Percentiles rank a stretch among this genome's conserved stretches.
phyloP scores from a whole-genome alignment of 2,888 invertebrate genomes.

The Orthosia cruda region DNA sequence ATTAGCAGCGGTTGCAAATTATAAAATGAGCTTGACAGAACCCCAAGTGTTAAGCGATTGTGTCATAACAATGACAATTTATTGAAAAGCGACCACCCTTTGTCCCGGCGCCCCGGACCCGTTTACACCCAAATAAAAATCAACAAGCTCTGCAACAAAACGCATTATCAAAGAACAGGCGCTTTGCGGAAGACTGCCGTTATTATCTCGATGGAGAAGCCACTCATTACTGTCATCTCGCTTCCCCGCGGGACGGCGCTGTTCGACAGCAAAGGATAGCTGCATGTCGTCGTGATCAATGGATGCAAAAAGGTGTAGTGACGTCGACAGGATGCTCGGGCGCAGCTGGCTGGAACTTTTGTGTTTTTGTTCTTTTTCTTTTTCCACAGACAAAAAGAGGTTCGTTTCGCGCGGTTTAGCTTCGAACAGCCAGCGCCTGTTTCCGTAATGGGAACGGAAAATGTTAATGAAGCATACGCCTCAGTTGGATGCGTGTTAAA shows the following conservation, averaged over 20 bases:
- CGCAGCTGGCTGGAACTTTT: constrained; percentile 91
- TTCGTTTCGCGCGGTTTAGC: constrained; percentile 89
- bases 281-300: constrained; percentile 82
- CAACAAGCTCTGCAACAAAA: constrained; percentile 81
- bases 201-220: constrained; percentile 80
- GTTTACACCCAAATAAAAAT: constrained; percentile 81
- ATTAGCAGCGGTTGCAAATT: constrained; percentile 74
- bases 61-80: constrained; percentile 86
- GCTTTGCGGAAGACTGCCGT: constrained; percentile 88
- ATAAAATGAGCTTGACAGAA: constrained; percentile 68
- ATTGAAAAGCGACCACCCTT: constrained; percentile 81
- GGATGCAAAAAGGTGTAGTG: constrained; percentile 87
- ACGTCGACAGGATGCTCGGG: constrained; percentile 90
- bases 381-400: constrained; percentile 85
- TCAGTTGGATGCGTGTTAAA: constrained; percentile 80
- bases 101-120: constrained; percentile 74
- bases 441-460: constrained; percentile 89
- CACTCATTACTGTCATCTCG: constrained; percentile 79
- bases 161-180: constrained; percentile 83
- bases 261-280: constrained; percentile 79
- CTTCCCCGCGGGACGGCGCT: constrained; percentile 65
- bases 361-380: constrained; percentile 83
- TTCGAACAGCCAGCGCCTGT: constrained; percentile 82
- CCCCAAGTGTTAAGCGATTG: constrained; percentile 74
- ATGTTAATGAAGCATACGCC: constrained; percentile 87